A percentile compares a stretch with the other conserved stretches of the same genome.
Evolutionary conservation across 2,888 invertebrate genomes (phyloP).

Genomic region (Andrena praecox): DNA sequence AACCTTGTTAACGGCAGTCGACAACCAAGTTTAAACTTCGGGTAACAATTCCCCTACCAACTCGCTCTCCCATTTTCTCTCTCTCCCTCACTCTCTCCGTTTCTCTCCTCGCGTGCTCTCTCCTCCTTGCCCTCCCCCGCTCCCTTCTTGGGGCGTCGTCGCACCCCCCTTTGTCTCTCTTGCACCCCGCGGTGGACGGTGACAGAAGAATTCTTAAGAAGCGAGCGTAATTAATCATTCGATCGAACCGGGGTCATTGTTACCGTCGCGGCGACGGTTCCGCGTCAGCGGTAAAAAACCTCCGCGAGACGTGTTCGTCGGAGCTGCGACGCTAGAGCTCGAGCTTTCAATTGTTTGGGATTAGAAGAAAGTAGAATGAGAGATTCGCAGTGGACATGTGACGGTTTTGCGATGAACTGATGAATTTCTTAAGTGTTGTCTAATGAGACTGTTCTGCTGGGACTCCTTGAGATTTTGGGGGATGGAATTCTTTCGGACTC

Average conservation of each 20-base stretch:
- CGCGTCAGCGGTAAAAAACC: constrained; percentile 10
- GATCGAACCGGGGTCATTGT: constrained; percentile 36
- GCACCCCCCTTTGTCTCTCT: constrained; percentile 55
- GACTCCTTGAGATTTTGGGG: too few species aligned
- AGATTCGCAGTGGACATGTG: not conserved
- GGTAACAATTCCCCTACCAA: constrained; percentile 83
- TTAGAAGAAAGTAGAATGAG: not conserved
- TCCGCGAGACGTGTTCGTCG: not conserved
- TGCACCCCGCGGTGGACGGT: constrained; percentile 30
- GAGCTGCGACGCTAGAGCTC: not conserved
- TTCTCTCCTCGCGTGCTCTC: constrained; percentile 63
- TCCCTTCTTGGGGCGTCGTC: constrained; percentile 35
- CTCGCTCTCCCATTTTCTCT: constrained; percentile 66
- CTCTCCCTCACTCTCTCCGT: constrained; percentile 61
- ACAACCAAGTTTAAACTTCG: constrained; percentile 85
- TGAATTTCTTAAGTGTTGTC: too few species aligned
- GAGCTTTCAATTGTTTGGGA: not conserved
- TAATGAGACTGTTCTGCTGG: too few species aligned
- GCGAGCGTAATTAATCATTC: constrained; percentile 56
- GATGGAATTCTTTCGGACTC: too few species aligned
- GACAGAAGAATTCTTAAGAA: constrained; percentile 62
- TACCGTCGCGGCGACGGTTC: not conserved
- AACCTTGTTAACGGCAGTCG: constrained; percentile 85
- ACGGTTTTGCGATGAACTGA: not conserved
- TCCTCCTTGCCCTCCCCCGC: constrained; percentile 49